Percentiles rank a stretch among this genome's conserved stretches.
phyloP scores from a whole-genome alignment of 2,113 vertebrate species.

The Pangasianodon hypophthalmus region DNA sequence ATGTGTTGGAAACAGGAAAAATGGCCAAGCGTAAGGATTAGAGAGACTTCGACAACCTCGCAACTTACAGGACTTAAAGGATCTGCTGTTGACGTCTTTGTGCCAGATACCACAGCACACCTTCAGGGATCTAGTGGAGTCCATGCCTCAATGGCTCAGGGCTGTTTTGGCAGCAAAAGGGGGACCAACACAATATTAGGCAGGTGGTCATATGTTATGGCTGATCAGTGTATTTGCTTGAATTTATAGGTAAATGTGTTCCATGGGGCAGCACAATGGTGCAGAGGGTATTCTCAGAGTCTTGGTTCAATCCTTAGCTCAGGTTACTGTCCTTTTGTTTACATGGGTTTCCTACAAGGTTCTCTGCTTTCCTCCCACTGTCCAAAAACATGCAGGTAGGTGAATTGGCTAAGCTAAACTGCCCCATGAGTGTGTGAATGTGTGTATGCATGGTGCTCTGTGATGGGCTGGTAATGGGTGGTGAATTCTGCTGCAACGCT shows the following conservation, averaged over 20 bases:
- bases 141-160: no score
- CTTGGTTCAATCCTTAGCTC: background rate
- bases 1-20: no score
- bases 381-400: background rate
- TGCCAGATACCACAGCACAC: no score
- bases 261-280: no score
- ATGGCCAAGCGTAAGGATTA: no score
- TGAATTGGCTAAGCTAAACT: background rate
- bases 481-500: background rate
- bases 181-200: no score
- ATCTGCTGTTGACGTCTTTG: no score
- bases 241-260: background rate
- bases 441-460: background rate
- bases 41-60: no score
- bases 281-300: background rate
- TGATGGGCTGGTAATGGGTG: background rate
- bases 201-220: no score
- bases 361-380: background rate
- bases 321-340: background rate
- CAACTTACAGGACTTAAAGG: no score
- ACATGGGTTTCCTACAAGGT: background rate
- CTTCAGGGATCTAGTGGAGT: no score
- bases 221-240: background rate
- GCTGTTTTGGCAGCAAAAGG: no score
- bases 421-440: background rate